Base-by-base conservation (phyloP, 2,888 invertebrate species). In the Diadegma fenestrale region DNA sequence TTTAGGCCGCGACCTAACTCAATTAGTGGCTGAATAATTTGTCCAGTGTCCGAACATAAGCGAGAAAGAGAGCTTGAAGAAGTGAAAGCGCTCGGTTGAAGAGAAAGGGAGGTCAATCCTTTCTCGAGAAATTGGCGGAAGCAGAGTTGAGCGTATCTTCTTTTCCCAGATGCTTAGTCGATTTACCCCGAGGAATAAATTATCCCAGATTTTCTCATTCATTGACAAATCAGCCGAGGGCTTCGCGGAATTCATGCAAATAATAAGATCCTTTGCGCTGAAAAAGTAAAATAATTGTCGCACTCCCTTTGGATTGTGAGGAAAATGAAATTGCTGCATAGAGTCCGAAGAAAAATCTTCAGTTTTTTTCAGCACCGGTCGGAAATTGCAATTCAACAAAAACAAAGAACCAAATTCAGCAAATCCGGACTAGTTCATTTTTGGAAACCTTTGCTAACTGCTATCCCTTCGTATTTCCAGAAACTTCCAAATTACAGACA, bases 11-110 rank as follows among this genome's bases (percentile, higher is more conserved):
- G 88, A 86, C 89, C 89, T 91, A 92, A 91, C 90, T 92, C 92
- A 91, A 92, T 92, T 91, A 91, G 89, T 88, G 89, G 87, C 73
- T 87, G 90, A 92, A 92, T 91, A 91, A 91, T 92, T 91, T 37
- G 90, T 89, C 86, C 89, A 84, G 86, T 88, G 90, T 89, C 89
- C 90, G 88, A 89, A 82, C 85, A 86, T 87, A 88, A 83, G 83
- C 87, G 79, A 79, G 84, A 86, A 84, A 80, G 85, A 88, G 86
- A 79, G 83, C 80, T 84, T 85, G 86, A 82, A 86, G 41, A 72
- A n/a, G 71, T 26, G 63, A 41, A 51, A 22, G 54, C 17, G n/a
- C n/a, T n/a, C n/a, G 17, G 66, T 30, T 26, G 30, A 41, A 61
- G 26, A 48, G 45, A 26, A 26, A 26, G 26, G 82, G 82, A 72